Percentiles rank a stretch among this genome's conserved stretches.
Evolutionary conservation across 2,888 invertebrate genomes (phyloP).

Genomic region (Lomographa bimaculata): DNA sequence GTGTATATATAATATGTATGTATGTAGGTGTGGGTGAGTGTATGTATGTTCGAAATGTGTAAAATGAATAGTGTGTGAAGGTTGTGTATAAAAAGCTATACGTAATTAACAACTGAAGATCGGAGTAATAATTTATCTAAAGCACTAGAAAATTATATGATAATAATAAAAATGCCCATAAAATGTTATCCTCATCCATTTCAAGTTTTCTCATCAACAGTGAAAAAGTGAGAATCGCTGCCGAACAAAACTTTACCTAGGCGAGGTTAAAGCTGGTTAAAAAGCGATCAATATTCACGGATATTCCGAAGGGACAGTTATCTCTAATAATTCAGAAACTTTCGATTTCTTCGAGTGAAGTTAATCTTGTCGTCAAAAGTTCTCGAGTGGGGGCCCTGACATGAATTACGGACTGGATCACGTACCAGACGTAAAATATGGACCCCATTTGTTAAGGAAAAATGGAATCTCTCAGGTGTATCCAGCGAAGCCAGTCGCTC

Average conservation of each 20-base stretch:
- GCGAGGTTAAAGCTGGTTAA: conserved; percentile 14
- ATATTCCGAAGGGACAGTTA: conserved; percentile 27
- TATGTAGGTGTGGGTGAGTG: no score
- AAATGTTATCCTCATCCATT: conserved; percentile 16
- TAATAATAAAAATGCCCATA: no score
- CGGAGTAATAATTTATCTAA: no score
- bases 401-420: conserved; percentile 48
- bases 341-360: conserved; percentile 32
- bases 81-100: no score
- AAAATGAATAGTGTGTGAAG: no score
- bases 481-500: conserved; percentile 18
- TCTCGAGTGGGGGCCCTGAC: conserved; percentile 29
- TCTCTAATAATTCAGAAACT: conserved; percentile 33
- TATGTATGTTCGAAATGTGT: no score
- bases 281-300: conserved; percentile 22
- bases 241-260: conserved; percentile 23
- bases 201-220: conserved; percentile 30
- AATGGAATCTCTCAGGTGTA: conserved; percentile 31
- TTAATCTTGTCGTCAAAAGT: conserved; percentile 37
- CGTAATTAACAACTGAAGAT: no score
- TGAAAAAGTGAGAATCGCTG: conserved; percentile 27
- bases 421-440: conserved; percentile 55
- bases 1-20: no score
- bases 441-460: conserved; percentile 42
- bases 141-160: no score